Base-by-base conservation (phyloP, 2,797 vertebrate genomes). In the Bucorvus abyssinicus region DNA sequence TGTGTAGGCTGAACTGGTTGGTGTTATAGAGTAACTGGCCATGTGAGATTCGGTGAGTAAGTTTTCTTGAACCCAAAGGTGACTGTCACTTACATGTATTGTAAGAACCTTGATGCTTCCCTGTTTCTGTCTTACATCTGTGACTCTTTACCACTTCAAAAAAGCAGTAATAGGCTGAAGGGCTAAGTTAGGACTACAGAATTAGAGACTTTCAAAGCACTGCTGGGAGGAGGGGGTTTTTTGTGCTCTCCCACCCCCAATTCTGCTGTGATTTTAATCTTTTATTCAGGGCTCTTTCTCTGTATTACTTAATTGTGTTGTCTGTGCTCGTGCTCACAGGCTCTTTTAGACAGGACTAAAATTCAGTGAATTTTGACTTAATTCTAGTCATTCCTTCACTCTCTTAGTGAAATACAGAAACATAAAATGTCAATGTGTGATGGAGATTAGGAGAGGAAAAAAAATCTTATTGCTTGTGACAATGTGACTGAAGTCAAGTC, bases 391-490 rank as follows among this genome's bases (percentile, higher is more conserved):
- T 94, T 78, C 13, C 23, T 15, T 90, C 19, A 12, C 30, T 77
- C 49, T 89, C 11, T 27, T 77, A 24, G 52, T 50, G 53, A 89
- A 80, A 83, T 34, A 34, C 29, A 60, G 60, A 78, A 82, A 73
- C 14, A 13, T 30, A 50, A 92, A 93, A 92, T 93, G 81, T 87
- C 86, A 84, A 3, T 49, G 14, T 89, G 60, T 85, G 42, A 69
- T 65, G 38, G 60, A 83, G 60, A 83, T 92, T 67, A 87, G 68
- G 52, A 82, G n/a, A 73, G 44, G 52, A 29, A 9, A 75, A 88
- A 74, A 91, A 89, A 74, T 56, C 53, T 86, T 94, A 70, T 60
- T 93, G 80, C 57, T 68, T 92, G 34, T 91, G 90, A 87, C 88
- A 70, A 40, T 38, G 60, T 85, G 64, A 77, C 67, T 92, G 40